Base-by-base conservation (phyloP, 2,797 vertebrate species). In the Anguilla anguilla region DNA sequence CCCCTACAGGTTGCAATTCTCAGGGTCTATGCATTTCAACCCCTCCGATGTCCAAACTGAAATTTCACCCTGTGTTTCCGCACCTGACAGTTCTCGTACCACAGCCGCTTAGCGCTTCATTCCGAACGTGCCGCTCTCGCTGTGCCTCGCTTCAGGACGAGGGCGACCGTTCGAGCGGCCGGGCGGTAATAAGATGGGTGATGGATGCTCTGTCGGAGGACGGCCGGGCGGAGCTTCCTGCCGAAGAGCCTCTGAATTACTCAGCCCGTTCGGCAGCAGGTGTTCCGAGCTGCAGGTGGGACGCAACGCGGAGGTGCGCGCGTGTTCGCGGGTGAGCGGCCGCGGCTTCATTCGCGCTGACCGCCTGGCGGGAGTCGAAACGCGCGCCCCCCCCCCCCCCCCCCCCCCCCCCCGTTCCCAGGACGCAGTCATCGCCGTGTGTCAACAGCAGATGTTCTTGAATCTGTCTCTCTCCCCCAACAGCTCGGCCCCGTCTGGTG, bases 371-470 rank as follows among this genome's bases (percentile, higher is more conserved):
- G 85, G 51, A 83, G 72, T 55, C 88, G 83, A 83, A 72, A n/a
- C 13, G 43, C 11, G 10, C 35, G 25, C 0, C 28, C 13, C 6
- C 28, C n/a, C 31, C 49, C 69, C 10, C 83, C 11, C 28, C n/a
- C 31, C 51, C 69, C n/a, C n/a, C n/a, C n/a, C 2, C 83, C 11
- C 31, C 28, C 5, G 31, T 39, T 53, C 87, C 72, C 51, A 9
- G 49, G 87, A 28, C 5, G 6, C 82, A 43, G 35, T 77, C 46
- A 49, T 43, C 7, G 67, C 31, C 35, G 22, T 79, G 69, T 89
- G 89, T 92, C 90, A 91, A 9, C 3, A 91, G 88, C 94, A 94
- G 93, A 93, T 94, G 93, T 92, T 94, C 90, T 85, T 90, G 53
- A 89, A 87, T 88, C 88, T 86, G 79, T 86, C 89, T 84, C 89